phyloP scores from a whole-genome alignment of 2,888 invertebrate genomes.

The Ennomos quercinarius region DNA sequence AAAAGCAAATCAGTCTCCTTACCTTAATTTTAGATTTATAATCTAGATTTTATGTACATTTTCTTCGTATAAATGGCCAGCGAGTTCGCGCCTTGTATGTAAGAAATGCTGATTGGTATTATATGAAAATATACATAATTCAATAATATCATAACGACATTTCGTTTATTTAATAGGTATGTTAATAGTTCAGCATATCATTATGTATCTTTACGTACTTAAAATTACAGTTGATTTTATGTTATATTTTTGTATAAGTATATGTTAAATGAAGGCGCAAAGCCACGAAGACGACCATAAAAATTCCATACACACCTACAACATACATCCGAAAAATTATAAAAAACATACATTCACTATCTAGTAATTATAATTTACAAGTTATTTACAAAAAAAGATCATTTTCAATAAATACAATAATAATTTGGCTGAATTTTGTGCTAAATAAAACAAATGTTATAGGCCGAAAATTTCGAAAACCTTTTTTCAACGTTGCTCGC shows the following conservation, averaged over 20 bases:
- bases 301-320: slow-evolving; percentile 41
- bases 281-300: slow-evolving; percentile 38
- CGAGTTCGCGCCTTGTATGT: slow-evolving; percentile 45
- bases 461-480: slow-evolving; percentile 37
- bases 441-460: slow-evolving; percentile 38
- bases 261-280: slow-evolving; percentile 40
- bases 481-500: slow-evolving; percentile 7
- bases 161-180: neutral
- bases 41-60: slow-evolving; percentile 73
- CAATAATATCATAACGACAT: neutral
- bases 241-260: neutral
- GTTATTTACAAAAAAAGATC: slow-evolving; percentile 74
- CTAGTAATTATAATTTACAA: slow-evolving; percentile 77
- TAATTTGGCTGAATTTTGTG: slow-evolving; percentile 69
- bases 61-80: slow-evolving; percentile 46
- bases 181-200: neutral
- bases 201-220: slow-evolving; percentile 6
- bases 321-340: slow-evolving; percentile 47
- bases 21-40: slow-evolving; percentile 67
- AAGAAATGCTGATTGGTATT: slow-evolving; percentile 8
- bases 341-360: slow-evolving; percentile 72
- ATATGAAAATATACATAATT: slow-evolving; percentile 6
- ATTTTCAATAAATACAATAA: slow-evolving; percentile 74
- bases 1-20: slow-evolving; percentile 82
- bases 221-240: slow-evolving; percentile 26